These are phyloP conservation scores for Panopea generosa DNA, from an alignment of 2,888 invertebrate genomes.

Conservation along the genomic window DNA sequence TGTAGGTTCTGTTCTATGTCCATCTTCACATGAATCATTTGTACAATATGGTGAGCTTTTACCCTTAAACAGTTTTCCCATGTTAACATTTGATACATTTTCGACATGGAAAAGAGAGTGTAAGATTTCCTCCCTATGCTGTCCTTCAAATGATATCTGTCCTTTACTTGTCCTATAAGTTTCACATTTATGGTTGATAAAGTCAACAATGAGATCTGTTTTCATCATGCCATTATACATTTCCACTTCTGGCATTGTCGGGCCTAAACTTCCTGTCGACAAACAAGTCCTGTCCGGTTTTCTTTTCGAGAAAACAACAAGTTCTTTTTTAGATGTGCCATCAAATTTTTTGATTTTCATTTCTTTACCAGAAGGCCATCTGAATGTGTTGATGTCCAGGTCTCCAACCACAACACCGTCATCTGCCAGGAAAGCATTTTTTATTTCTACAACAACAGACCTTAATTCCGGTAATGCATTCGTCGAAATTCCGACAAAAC, in stretches of 20 bases:
- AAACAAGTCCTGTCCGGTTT: constrained; percentile 72
- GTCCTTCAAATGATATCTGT: constrained; percentile 65
- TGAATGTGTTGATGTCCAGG: constrained; percentile 41
- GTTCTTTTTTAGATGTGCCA: constrained; percentile 7
- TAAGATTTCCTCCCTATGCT: constrained; percentile 74
- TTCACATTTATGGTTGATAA: constrained; percentile 75
- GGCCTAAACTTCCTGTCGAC: constrained; percentile 30
- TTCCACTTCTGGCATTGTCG: constrained; percentile 28
- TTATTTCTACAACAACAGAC: not conserved
- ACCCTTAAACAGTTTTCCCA: constrained; percentile 28
- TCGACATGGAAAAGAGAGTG: constrained; percentile 71
- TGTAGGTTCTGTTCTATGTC: not conserved
- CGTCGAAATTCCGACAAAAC: constrained; percentile 50
- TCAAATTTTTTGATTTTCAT: constrained; percentile 20
- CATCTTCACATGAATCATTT: too few relatives aligned
- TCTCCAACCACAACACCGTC: constrained; percentile 55
- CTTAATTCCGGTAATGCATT: not conserved
- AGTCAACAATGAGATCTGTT: constrained; percentile 59
- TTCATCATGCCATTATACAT: constrained; percentile 47
- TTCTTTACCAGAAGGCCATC: constrained; percentile 56
- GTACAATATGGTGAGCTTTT: too few relatives aligned
- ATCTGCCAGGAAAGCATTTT: constrained; percentile 45
- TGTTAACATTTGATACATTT: constrained; percentile 57
- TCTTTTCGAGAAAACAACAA: constrained; percentile 60
- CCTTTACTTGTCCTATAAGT: constrained; percentile 72